phyloP scores from a whole-genome alignment of 37 sponge, comb jelly and placozoan genomes.

The Aphrocallistes beatrix region DNA sequence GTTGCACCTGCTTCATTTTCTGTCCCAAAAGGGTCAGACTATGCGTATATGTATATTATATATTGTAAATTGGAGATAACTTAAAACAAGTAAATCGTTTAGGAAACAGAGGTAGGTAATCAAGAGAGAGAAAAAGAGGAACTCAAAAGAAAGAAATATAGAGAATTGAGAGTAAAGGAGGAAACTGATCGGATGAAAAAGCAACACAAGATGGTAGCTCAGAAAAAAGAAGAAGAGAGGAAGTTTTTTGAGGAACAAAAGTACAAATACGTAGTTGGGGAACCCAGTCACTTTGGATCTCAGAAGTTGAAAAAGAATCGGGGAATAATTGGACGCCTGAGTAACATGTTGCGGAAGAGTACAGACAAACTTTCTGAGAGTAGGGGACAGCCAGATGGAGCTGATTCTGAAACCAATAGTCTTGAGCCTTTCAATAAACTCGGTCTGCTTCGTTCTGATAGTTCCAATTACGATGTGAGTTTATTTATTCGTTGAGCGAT shows the following conservation, averaged over 20 bases:
- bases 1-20: too few species aligned
- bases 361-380: background rate
- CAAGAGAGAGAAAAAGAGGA: background rate
- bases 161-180: slow-evolving; percentile 1
- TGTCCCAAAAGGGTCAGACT: too few species aligned
- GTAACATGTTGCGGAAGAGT: background rate
- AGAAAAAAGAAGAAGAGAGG: background rate
- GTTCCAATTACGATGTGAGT: slow-evolving; percentile 7
- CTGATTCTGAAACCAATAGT: background rate
- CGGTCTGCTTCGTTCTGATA: background rate
- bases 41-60: too few species aligned
- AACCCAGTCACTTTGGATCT: slow-evolving; percentile 4
- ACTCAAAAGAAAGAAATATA: background rate
- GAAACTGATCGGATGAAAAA: background rate
- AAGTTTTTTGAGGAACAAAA: background rate
- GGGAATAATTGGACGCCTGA: background rate
- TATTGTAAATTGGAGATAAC: too few species aligned
- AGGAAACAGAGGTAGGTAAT: background rate
- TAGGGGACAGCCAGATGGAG: background rate
- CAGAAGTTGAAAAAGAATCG: background rate
- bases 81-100: too few species aligned
- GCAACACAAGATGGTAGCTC: background rate
- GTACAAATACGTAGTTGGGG: slow-evolving; percentile 4
- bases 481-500: background rate
- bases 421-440: background rate